These are phyloP conservation scores for Ephialtes manifestator DNA, from an alignment of 2,888 invertebrate genomes.

Conservation along the genomic window DNA sequence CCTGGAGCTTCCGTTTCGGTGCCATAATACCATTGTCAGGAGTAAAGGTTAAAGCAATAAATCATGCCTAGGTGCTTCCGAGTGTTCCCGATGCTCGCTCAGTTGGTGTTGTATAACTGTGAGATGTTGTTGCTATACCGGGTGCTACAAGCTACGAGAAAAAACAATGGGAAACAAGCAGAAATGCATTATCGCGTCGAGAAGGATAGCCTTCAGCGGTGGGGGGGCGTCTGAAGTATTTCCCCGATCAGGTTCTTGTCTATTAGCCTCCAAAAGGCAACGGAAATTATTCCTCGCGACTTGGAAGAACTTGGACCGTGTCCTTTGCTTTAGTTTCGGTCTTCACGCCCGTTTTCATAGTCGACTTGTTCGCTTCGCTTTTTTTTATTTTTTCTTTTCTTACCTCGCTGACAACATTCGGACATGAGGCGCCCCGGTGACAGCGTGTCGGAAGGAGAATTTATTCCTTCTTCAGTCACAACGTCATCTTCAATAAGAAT, in stretches of 20 bases:
- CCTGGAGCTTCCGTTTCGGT: slow-evolving; percentile 71
- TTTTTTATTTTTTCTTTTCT: slow-evolving; percentile 9
- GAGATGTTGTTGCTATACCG: slow-evolving; percentile 61
- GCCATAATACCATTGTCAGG: slow-evolving; percentile 45
- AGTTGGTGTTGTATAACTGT: slow-evolving; percentile 66
- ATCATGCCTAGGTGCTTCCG: slow-evolving; percentile 63
- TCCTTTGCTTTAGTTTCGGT: slow-evolving; percentile 58
- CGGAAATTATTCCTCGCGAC: slow-evolving; percentile 17
- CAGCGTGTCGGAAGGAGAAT: slow-evolving; percentile 46
- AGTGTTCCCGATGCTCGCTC: slow-evolving; percentile 60
- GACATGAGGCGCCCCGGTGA: slow-evolving; percentile 19
- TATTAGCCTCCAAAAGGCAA: slow-evolving; percentile 23
- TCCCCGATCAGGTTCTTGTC: slow-evolving; percentile 45
- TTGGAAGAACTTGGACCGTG: slow-evolving; percentile 40
- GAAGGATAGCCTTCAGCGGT: slow-evolving; percentile 13
- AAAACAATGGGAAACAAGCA: slow-evolving; percentile 69
- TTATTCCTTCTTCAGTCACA: slow-evolving; percentile 16
- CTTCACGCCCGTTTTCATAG: slow-evolving; percentile 58
- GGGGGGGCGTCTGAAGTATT: slow-evolving; percentile 7
- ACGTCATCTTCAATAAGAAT: neutral
- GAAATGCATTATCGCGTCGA: slow-evolving; percentile 65
- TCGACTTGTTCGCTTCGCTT: slow-evolving; percentile 40
- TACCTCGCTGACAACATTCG: neutral
- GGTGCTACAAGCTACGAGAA: slow-evolving; percentile 68
- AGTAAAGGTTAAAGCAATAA: slow-evolving; percentile 59